Percentiles rank a stretch among this genome's conserved stretches.
These are phyloP conservation scores for Archips crataeganus DNA, from an alignment of 2,888 invertebrate species.

Conservation along the genomic window DNA sequence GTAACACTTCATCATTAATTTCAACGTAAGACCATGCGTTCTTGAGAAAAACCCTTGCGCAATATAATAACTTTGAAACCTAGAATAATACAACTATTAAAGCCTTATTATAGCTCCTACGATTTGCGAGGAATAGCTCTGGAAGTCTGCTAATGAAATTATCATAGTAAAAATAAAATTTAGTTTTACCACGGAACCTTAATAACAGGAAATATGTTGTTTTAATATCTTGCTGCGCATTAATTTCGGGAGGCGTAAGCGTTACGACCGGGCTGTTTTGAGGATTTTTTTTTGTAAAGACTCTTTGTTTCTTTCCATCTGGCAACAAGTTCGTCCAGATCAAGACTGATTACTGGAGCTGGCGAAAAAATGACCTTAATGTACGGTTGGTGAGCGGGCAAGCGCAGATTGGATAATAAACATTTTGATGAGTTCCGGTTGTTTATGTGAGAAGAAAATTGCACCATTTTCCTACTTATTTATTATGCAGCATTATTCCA, in stretches of 20 bases:
- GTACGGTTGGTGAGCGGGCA: slow-evolving; percentile 27
- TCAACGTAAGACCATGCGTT: too few relatives aligned
- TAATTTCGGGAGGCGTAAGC: slow-evolving; percentile 1
- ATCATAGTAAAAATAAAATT: neutral
- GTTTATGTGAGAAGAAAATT: slow-evolving; percentile 38
- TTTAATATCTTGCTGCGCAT: neutral
- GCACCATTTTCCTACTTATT: slow-evolving; percentile 35
- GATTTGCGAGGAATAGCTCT: neutral
- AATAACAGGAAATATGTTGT: neutral
- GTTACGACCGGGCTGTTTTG: neutral
- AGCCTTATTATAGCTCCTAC: neutral
- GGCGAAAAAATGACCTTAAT: slow-evolving; percentile 39
- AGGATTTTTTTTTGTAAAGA: slow-evolving; percentile 13
- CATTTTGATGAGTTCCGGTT: slow-evolving; percentile 40
- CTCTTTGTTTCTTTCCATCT: slow-evolving; percentile 20
- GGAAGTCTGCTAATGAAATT: neutral
- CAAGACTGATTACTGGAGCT: slow-evolving; percentile 34
- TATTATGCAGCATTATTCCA: slow-evolving; percentile 16
- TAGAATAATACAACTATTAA: too few relatives aligned
- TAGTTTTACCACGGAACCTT: neutral
- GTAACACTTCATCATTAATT: too few relatives aligned
- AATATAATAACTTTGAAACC: too few relatives aligned
- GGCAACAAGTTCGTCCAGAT: slow-evolving; percentile 22
- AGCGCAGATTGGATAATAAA: slow-evolving; percentile 41
- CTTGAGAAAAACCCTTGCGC: too few relatives aligned